phyloP scores from a whole-genome alignment of 30 jellyfish, hydroid and myxozoan species.

The Aurelia aurita region DNA sequence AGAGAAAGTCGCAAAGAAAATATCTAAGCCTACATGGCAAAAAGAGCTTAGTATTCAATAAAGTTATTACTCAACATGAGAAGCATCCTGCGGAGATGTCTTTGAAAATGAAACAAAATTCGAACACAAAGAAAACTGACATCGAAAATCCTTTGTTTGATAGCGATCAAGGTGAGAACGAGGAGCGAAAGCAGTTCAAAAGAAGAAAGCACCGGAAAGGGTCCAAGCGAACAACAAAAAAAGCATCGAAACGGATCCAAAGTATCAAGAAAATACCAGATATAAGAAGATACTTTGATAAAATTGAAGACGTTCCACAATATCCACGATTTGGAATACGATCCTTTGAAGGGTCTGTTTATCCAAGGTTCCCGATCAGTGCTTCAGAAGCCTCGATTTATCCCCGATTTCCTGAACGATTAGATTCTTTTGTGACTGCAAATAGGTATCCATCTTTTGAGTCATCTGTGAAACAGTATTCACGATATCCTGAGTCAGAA shows the following conservation, averaged over 20 bases:
- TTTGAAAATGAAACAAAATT: not conserved
- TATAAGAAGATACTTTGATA: slow-evolving; percentile 35
- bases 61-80: not conserved
- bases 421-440: not conserved
- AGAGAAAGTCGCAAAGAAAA: not conserved
- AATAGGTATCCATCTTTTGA: slow-evolving; percentile 33
- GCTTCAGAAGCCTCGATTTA: not conserved
- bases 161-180: slow-evolving; percentile 22
- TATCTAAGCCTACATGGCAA: not conserved
- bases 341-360: slow-evolving; percentile 21
- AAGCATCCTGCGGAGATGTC: not conserved
- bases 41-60: not conserved
- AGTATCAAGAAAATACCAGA: slow-evolving; percentile 22
- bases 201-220: not conserved
- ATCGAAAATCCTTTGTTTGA: slow-evolving; percentile 60
- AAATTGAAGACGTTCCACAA: slow-evolving; percentile 17
- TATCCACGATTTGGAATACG: slow-evolving; percentile 52
- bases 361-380: slow-evolving; percentile 52
- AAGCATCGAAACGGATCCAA: not conserved
- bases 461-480: not conserved
- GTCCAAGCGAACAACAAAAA: not conserved
- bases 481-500: slow-evolving; percentile 28
- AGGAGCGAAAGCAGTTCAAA: not conserved
- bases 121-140: slow-evolving; percentile 4
- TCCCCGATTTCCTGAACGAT: slow-evolving; percentile 61